A percentile compares a stretch with the other conserved stretches of the same genome.
Evolutionary conservation across 2,888 invertebrate genomes (phyloP).

Genomic region (Acanthacorydalis orientalis): DNA sequence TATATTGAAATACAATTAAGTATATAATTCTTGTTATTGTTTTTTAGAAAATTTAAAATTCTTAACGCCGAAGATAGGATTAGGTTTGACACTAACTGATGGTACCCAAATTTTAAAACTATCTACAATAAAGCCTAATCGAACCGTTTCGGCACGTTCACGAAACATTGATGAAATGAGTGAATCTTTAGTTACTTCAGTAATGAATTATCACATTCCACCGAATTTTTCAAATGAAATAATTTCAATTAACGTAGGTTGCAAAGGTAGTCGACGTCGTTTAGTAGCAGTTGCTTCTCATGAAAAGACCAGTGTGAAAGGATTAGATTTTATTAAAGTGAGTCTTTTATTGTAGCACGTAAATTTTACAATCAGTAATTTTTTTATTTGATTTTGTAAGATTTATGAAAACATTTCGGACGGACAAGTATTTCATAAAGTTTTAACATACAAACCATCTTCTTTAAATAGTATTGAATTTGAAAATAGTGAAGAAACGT

Average conservation of each 20-base stretch:
- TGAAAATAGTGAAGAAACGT: constrained; percentile 26
- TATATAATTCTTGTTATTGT: background rate
- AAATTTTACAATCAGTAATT: background rate
- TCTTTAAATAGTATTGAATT: constrained; percentile 26
- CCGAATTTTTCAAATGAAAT: constrained; percentile 18
- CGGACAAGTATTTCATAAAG: constrained; percentile 32
- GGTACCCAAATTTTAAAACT: background rate
- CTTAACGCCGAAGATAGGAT: background rate
- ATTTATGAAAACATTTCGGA: constrained; percentile 27
- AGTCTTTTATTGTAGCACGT: background rate
- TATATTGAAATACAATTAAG: background rate
- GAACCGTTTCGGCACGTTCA: background rate
- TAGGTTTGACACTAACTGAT: constrained; percentile 2
- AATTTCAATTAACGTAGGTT: constrained; percentile 20
- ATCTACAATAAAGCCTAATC: background rate
- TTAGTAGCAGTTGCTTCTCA: constrained; percentile 24
- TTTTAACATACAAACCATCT: constrained; percentile 29
- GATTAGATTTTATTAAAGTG: constrained; percentile 25
- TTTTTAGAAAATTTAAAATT: constrained; percentile 2
- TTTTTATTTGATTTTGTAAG: constrained; percentile 14
- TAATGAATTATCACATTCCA: constrained; percentile 19
- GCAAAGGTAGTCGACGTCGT: constrained; percentile 14
- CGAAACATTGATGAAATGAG: background rate
- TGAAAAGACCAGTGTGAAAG: constrained; percentile 19
- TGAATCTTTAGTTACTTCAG: constrained; percentile 12